Percentiles rank a stretch among this genome's conserved stretches.
Conservation (phyloP, 1,140 invertebrate genomes). For the Hyposmocoma kahamanoa region DNA sequence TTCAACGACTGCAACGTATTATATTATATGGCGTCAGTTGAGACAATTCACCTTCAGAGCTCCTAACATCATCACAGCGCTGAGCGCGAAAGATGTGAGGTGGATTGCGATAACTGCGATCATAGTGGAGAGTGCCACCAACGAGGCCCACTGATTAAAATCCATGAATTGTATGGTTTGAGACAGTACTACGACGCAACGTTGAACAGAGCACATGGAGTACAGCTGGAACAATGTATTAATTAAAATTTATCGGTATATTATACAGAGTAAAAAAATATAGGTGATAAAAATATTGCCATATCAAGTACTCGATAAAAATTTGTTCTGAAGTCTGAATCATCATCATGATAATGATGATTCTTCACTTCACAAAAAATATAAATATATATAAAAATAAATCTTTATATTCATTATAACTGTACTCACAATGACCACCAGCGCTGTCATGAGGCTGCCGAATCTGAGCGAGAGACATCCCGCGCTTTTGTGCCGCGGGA, state of each 20-base stretch:
- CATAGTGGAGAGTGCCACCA: background rate
- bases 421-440: conserved; percentile 55
- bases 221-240: conserved; percentile 44
- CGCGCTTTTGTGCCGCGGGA: conserved; percentile 43
- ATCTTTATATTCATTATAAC: no score
- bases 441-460: conserved; percentile 44
- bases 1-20: no score
- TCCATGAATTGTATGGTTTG: no score
- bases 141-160: conserved; percentile 21
- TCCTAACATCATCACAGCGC: conserved; percentile 42
- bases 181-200: background rate
- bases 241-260: no score
- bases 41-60: conserved; percentile 36
- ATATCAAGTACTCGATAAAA: no score
- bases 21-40: no score
- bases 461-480: conserved; percentile 48
- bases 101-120: conserved; percentile 28
- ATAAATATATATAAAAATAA: no score
- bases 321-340: no score
- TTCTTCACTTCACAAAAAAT: no score
- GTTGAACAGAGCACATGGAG: conserved; percentile 32
- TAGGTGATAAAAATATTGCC: no score
- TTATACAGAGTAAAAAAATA: no score
- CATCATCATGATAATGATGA: no score
- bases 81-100: conserved; percentile 35